Base-by-base conservation (phyloP, 2,113 vertebrate genomes). In the Dendropsophus ebraccatus region DNA sequence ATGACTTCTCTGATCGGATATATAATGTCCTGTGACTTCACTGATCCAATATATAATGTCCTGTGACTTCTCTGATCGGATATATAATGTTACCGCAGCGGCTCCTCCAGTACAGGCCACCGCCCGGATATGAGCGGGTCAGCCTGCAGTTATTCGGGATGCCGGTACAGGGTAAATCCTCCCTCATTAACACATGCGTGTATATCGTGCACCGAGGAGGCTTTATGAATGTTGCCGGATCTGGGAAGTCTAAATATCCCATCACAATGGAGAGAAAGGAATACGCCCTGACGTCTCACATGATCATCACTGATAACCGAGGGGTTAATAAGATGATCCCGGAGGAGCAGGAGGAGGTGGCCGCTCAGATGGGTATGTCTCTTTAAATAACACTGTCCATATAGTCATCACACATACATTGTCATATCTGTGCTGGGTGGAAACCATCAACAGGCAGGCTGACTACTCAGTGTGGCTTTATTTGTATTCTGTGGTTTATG, bases 331-430 rank as follows among this genome's bases (percentile, higher is more conserved):
- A 52, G 6, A 65, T 82, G 47, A 35, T 2, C 41, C 32, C 32
- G 11, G 65, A 82, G 25, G 81, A 82, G 28, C 4, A 14, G 4
- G 16, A 32, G 2, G 81, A 70, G 41, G 50, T 32, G 1, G 9
- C 65, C 25, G 81, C 81, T 35, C 81, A 82, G 65, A 52, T 82
- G 41, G 4, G 81, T 82, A 70, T 11, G 81, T 81, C 62, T 7
- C n/a, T n/a, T n/a, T n/a, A n/a, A n/a, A n/a, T n/a, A n/a, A n/a
- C n/a, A n/a, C n/a, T n/a, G n/a, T n/a, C n/a, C n/a, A n/a, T n/a
- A n/a, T n/a, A n/a, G n/a, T n/a, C n/a, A n/a, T n/a, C n/a, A n/a
- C n/a, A n/a, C n/a, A n/a, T n/a, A n/a, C n/a, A n/a, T n/a, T n/a
- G n/a, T n/a, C n/a, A n/a, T 19, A 21, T 49, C 47, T 49, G 9